Evolutionary conservation across 2,113 vertebrate genomes (phyloP), one percentile per base, ranked within the genome.

Genomic region (Cygnus atratus): DNA sequence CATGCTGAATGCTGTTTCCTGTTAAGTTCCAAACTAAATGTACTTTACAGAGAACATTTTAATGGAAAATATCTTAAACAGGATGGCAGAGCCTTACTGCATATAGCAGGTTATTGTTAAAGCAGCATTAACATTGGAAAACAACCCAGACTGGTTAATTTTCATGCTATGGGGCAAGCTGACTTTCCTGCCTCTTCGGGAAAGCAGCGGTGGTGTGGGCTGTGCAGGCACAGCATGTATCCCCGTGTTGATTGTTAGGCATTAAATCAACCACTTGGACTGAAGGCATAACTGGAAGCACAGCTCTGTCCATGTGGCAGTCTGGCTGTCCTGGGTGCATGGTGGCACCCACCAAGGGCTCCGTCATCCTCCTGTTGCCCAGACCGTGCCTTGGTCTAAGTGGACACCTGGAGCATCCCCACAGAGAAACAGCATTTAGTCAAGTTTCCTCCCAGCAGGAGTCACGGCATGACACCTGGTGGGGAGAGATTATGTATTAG

Each of bases 191-290:
- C 22, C 37, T 55, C 52, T 41, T 87, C 28, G 5, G 37, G 43
- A 63, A 22, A 29, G 15, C 19, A 59, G 11, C 4, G 18, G 21
- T 58, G 54, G 28, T 54, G 78, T 15, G 46, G 26, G 9, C 84
- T 65, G 11, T 43, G 54, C 18, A 61, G 19, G 29, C 43, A 50
- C 2, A 2, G 11, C 0, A 0, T 8, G 5, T 35, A 19, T 24
- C 20, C 28, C 24, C 29, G 16, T 25, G 11, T 18, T 35, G 24
- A 44, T 12, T 44, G 31, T 22, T 43, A 0, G 3, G 10, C 28
- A 37, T 35, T 35, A 62, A 76, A 76, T 44, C 66, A 57, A 4
- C 29, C 33, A 41, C 41, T 44, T 3, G 1, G 58, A 37, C 24
- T 3, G 15, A 46, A 78, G 25, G 28, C 22, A 2, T 22, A 37